Evolutionary conservation across 2,797 vertebrate species (phyloP), one percentile per base, ranked within the genome.

Genomic region (Chanos chanos): DNA sequence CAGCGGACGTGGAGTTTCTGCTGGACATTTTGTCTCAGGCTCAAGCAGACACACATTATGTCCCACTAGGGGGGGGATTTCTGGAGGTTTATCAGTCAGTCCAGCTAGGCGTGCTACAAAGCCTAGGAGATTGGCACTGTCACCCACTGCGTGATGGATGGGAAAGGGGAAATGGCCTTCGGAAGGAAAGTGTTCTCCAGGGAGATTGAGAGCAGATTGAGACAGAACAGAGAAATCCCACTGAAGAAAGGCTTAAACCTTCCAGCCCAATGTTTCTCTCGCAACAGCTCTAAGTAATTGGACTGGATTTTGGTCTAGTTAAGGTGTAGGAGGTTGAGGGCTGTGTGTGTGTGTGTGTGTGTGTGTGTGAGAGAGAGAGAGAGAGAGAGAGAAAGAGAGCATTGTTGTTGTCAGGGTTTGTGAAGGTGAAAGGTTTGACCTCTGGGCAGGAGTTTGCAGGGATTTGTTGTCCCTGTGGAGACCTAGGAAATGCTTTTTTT

Each of bases 151-250:
- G 43, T 76, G 73, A 73, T 73, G 70, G 67, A 73, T 70, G 64
- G 48, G 51, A 25, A 4, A 15, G 22, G 31, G 43, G 51, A 66
- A 69, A 66, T 72, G 64, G 66, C 63, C 62, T 75, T 70, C 51
- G 48, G 51, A 64, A 45, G 36, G 60, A 47, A 70, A 73, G 70
- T 54, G 58, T 70, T 68, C 70, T 70, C 67, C 22, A 45, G 67
- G 60, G 70, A 70, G 50, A 30, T 30, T 21, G 24, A 52, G 52
- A 64, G 60, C 60, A 53, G 73, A 75, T 72, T 72, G 66, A 67
- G 70, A 54, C 52, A 62, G 56, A 64, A 48, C 27, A 47, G 12
- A 45, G 15, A 62, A 76, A 72, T 67, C 48, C 52, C 58, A 49
- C 33, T 31, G 43, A 41, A 61, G 28, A 68, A 43, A 67, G 15